Percentiles rank a stretch among this genome's conserved stretches.
These are phyloP conservation scores for Bucorvus abyssinicus DNA, from an alignment of 2,797 vertebrate genomes.

Conservation along the genomic window DNA sequence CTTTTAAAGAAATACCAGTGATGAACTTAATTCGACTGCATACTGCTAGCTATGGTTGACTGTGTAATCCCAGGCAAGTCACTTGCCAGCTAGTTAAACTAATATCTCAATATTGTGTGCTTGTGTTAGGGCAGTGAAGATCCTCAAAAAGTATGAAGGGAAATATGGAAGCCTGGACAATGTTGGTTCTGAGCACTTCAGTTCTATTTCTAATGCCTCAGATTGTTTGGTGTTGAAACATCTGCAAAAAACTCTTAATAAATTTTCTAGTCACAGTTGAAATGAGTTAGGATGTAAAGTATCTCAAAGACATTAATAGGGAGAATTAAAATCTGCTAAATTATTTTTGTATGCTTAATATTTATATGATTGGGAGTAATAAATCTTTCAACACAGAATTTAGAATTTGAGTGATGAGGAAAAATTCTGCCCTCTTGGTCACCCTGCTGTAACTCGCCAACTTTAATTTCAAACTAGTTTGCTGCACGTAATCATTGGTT, in stretches of 20 bases:
- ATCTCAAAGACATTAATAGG: neutral
- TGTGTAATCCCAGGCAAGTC: neutral
- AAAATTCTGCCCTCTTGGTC: neutral
- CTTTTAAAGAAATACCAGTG: neutral
- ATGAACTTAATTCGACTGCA: neutral
- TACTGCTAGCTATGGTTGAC: neutral
- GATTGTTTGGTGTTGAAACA: neutral
- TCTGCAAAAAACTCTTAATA: neutral
- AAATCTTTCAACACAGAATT: neutral
- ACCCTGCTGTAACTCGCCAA: neutral
- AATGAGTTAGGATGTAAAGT: neutral
- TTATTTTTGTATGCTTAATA: neutral
- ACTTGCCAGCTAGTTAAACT: neutral
- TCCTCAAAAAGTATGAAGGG: conserved; percentile 73
- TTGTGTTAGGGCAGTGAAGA: neutral
- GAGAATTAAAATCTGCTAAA: neutral
- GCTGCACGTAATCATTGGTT: neutral
- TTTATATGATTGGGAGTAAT: neutral
- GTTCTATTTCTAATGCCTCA: neutral
- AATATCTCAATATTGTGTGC: neutral
- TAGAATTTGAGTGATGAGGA: neutral
- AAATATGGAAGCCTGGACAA: conserved; percentile 81
- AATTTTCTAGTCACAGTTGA: neutral
- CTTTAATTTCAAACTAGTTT: neutral
- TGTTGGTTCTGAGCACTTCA: conserved; percentile 75